These are phyloP conservation scores for Dicranocentrus wangi DNA, from an alignment of 2,888 invertebrate genomes.

Conservation along the genomic window DNA sequence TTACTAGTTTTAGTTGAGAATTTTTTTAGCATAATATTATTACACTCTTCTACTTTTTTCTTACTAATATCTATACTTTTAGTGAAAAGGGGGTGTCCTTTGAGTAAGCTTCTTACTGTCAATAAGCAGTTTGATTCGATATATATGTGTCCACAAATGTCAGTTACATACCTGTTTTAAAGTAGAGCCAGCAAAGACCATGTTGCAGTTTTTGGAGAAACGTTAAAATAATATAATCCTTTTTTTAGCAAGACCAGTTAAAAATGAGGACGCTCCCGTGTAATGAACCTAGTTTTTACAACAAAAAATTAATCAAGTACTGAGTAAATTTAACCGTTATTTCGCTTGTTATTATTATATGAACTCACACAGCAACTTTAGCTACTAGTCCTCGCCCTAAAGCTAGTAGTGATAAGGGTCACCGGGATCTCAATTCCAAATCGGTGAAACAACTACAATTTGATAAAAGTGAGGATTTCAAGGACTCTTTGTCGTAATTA, in stretches of 20 bases:
- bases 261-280: slow-evolving; percentile 61
- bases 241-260: background rate
- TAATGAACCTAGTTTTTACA: slow-evolving; percentile 46
- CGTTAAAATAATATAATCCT: background rate
- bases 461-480: slow-evolving; percentile 73
- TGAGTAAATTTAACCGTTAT: slow-evolving; percentile 69
- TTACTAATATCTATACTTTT: slow-evolving; percentile 2
- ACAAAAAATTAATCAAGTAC: slow-evolving; percentile 48
- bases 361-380: slow-evolving; percentile 73
- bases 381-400: slow-evolving; percentile 73
- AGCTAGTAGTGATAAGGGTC: slow-evolving; percentile 73
- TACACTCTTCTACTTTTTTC: background rate
- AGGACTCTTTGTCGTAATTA: slow-evolving; percentile 69
- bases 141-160: too few relatives aligned
- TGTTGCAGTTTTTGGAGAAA: too few relatives aligned
- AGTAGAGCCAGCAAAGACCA: too few relatives aligned
- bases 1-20: slow-evolving; percentile 6
- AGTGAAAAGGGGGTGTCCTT: slow-evolving; percentile 43
- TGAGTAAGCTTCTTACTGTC: background rate
- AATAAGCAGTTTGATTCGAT: too few relatives aligned
- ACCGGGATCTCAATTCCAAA: slow-evolving; percentile 73
- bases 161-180: too few relatives aligned
- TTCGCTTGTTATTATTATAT: slow-evolving; percentile 72
- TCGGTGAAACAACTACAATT: slow-evolving; percentile 73
- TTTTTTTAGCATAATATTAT: background rate